phyloP scores from a whole-genome alignment of 2,888 invertebrate genomes.

The Tortricodes alternella region DNA sequence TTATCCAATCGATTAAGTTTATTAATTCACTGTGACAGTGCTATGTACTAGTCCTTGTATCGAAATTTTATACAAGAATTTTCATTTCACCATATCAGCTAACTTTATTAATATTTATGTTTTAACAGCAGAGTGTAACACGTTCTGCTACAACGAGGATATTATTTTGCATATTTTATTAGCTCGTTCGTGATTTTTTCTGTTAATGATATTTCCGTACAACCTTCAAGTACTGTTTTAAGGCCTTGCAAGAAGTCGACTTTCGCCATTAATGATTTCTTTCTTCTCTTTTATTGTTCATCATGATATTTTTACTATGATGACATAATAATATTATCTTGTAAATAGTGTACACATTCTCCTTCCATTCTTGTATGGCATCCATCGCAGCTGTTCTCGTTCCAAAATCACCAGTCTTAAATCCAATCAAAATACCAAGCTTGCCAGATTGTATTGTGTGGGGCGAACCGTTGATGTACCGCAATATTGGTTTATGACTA shows the following conservation, averaged over 20 bases:
- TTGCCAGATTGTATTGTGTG: neutral
- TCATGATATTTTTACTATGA: too few species aligned
- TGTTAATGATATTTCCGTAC: neutral
- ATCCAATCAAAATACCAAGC: slow-evolving; percentile 19
- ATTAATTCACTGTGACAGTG: neutral
- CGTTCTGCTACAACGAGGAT: neutral
- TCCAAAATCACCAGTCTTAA: neutral
- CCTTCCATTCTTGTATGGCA: too few species aligned
- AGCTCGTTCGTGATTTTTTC: slow-evolving; percentile 2
- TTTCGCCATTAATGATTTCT: too few species aligned
- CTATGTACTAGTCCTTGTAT: neutral
- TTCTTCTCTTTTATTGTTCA: too few species aligned
- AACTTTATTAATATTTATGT: neutral
- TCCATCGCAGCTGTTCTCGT: neutral
- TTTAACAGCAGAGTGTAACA: neutral
- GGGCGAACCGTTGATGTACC: neutral
- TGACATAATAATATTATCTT: too few species aligned
- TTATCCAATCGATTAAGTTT: neutral
- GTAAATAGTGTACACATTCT: too few species aligned
- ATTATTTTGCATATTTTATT: slow-evolving; percentile 14
- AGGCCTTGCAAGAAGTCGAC: neutral
- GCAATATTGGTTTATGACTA: slow-evolving; percentile 20
- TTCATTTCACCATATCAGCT: neutral
- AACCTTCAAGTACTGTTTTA: slow-evolving; percentile 4
- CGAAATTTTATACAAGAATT: neutral